Evolutionary conservation across 2,797 vertebrate species (phyloP).

Genomic region (Morus bassanus): DNA sequence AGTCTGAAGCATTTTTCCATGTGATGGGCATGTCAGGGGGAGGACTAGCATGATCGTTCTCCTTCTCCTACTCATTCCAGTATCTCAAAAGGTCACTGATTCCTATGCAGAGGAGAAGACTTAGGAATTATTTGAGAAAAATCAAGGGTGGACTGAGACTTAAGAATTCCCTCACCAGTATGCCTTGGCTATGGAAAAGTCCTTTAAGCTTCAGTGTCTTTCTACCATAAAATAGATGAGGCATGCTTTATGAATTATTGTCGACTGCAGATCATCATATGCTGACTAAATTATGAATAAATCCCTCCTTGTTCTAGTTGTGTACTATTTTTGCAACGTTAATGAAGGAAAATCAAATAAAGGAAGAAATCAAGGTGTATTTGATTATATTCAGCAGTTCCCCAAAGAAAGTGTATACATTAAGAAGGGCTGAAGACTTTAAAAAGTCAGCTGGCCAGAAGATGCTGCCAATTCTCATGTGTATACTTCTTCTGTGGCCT

Average conservation of each 20-base stretch:
- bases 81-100: neutral
- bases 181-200: neutral
- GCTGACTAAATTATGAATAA: neutral
- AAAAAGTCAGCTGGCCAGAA: neutral
- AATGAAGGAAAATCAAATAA: constrained; percentile 39
- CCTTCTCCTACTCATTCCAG: neutral
- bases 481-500: neutral
- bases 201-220: neutral
- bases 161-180: neutral
- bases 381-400: neutral
- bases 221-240: neutral
- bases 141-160: neutral
- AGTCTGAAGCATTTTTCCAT: neutral
- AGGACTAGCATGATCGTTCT: neutral
- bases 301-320: neutral
- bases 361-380: constrained; percentile 16
- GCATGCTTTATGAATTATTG: neutral
- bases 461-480: neutral
- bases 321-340: neutral
- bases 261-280: neutral
- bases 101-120: neutral
- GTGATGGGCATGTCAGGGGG: neutral
- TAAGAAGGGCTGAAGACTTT: neutral
- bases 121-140: neutral
- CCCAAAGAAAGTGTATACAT: neutral